phyloP scores from a whole-genome alignment of 2,797 vertebrate genomes.

The Arnoldichthys spilopterus region DNA sequence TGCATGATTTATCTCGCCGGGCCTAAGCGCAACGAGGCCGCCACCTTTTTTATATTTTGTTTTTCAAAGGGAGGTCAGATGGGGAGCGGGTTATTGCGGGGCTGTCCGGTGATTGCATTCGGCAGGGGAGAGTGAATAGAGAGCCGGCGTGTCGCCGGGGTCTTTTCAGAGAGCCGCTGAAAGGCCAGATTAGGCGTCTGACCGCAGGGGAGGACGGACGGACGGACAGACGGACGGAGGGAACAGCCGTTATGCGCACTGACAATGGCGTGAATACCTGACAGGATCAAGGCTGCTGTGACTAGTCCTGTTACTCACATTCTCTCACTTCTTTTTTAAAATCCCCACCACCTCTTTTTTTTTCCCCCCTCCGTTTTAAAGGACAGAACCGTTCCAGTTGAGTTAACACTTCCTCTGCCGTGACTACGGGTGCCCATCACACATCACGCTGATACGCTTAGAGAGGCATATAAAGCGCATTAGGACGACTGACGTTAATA shows the following conservation, averaged over 20 bases:
- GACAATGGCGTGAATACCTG: conserved; percentile 85
- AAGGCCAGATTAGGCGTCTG: conserved; percentile 89
- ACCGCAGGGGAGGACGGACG: conserved; percentile 74
- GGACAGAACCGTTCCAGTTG: conserved; percentile 53
- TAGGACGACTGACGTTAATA: conserved; percentile 30
- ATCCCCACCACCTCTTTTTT: conserved; percentile 33
- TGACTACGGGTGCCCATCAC: conserved; percentile 46
- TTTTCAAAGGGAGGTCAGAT: conserved; percentile 82
- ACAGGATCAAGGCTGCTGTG: conserved; percentile 77
- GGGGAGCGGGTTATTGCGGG: conserved; percentile 84
- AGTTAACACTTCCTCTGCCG: conserved; percentile 54
- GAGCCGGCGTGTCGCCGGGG: conserved; percentile 83
- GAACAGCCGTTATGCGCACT: conserved; percentile 73
- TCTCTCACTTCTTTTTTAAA: conserved; percentile 44
- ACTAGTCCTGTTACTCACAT: conserved; percentile 57
- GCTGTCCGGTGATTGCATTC: conserved; percentile 89
- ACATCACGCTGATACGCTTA: conserved; percentile 26
- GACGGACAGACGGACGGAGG: conserved; percentile 69
- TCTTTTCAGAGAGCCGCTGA: conserved; percentile 82
- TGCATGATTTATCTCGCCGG: conserved; percentile 87
- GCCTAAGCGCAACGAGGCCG: conserved; percentile 81
- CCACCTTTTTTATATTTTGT: conserved; percentile 78
- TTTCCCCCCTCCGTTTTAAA: conserved; percentile 36
- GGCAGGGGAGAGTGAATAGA: conserved; percentile 83
- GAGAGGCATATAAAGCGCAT: conserved; percentile 39